Base-by-base conservation (phyloP, 2,113 vertebrate genomes). In the Gymnocephalus cernua region DNA sequence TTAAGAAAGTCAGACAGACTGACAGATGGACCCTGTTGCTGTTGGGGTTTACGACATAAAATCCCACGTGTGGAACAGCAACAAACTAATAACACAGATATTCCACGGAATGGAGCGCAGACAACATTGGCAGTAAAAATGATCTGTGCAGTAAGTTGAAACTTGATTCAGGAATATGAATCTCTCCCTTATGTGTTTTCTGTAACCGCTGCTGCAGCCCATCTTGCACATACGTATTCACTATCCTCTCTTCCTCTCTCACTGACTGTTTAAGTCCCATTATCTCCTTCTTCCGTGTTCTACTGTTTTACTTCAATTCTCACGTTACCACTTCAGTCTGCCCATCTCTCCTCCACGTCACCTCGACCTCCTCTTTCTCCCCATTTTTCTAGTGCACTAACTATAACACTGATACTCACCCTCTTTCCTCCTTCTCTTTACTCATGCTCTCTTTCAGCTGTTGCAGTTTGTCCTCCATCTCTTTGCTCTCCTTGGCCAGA, bases 391-490 rank as follows among this genome's bases (percentile, higher is more conserved):
- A 32, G 19, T 27, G 16, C 65, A 85, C n/a, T 18, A 45, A 45
- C 45, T 72, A 2, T 27, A 65, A 54, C 27, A 68, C 21, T 38
- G 56, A 77, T 75, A 96, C 97, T 87, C 89, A 99, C 98, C 88
- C 93, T 87, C 95, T 94, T 87, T 98, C 96, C 80, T 95, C 91
- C 80, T 97, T 99, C 88, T 97, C 96, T 88, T 91, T 95, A 72
- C 87, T 96, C 96, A 96, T 96, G 79, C 83, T 90, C 63, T 92
- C 92, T 64, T 95, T 96, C 21, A 99, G 95, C 66, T 96, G 93
- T 64, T 77, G 90, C 51, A 99, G 92, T 75, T 95, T 96, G 83
- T 93, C 93, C 93, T 98, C 97, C 93, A 98, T 93, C 61, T 95
- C 95, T 64, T 89, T 91, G 83, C 94, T 97, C 75, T 98, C 96